Evolutionary conservation across 2,797 vertebrate species (phyloP).

Genomic region (Anomalospiza imberbis): DNA sequence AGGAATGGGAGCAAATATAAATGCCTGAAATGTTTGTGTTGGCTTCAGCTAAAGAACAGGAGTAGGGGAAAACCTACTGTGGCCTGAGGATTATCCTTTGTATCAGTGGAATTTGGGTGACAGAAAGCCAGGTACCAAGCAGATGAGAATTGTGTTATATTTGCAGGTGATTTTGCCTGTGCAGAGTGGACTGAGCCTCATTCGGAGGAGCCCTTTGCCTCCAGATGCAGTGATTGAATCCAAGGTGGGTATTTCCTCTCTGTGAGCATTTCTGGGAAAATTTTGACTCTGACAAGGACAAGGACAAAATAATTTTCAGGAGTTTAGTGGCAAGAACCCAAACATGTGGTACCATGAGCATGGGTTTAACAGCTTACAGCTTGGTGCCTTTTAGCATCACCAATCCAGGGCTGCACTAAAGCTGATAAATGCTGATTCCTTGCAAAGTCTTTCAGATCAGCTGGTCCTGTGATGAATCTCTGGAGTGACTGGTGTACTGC

Average conservation of each 20-base stretch:
- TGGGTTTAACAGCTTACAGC: neutral
- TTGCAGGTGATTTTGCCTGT: conserved; percentile 78
- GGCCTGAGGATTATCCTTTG: neutral
- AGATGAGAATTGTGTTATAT: neutral
- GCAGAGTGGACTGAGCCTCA: conserved; percentile 78
- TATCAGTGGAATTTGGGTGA: neutral
- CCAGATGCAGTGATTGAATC: conserved; percentile 49
- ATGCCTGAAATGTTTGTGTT: neutral
- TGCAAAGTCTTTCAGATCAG: neutral
- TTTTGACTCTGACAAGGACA: neutral
- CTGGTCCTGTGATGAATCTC: neutral
- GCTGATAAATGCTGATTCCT: neutral
- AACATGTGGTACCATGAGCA: neutral
- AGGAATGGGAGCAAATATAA: neutral
- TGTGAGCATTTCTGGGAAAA: neutral
- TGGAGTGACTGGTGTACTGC: fast-evolving
- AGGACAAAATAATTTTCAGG: neutral
- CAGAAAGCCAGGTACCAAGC: neutral
- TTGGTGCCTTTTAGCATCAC: neutral
- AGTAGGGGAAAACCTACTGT: neutral
- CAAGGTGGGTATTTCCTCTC: conserved; percentile 6
- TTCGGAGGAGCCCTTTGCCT: conserved; percentile 55
- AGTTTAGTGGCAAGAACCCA: neutral
- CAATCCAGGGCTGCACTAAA: neutral
- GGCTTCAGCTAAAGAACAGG: neutral